Percentiles rank a stretch among this genome's conserved stretches.
Evolutionary conservation across 2,797 vertebrate species (phyloP).

Genomic region (Yasuhikotakia modesta): DNA sequence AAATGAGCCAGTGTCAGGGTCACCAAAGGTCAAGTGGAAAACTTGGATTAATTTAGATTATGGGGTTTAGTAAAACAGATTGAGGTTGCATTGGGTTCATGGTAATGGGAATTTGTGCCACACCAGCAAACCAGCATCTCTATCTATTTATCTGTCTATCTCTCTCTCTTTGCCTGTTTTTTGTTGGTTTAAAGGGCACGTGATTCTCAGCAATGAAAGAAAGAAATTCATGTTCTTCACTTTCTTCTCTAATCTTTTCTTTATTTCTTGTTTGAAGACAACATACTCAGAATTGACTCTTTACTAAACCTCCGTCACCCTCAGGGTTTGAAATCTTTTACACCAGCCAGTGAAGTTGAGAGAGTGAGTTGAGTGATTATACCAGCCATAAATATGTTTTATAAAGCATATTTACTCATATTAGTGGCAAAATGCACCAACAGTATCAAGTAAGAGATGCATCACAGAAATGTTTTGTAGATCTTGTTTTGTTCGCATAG

Average conservation of each 20-base stretch:
- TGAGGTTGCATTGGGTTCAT: background rate
- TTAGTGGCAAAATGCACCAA: too few species aligned
- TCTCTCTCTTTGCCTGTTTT: background rate
- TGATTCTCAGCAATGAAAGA: background rate
- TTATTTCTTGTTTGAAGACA: background rate
- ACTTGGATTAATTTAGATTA: background rate
- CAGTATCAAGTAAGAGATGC: too few species aligned
- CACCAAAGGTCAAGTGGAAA: slow-evolving; percentile 16
- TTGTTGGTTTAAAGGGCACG: too few species aligned
- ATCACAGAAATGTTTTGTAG: too few species aligned
- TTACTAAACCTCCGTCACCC: background rate
- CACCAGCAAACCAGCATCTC: background rate
- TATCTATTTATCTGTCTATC: background rate
- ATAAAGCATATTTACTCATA: too few species aligned
- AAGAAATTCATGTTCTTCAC: background rate
- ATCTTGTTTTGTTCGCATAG: too few species aligned
- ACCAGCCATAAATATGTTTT: background rate
- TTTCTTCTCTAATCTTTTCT: background rate
- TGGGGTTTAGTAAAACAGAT: slow-evolving; percentile 18
- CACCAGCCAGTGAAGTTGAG: background rate
- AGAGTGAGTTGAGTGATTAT: background rate
- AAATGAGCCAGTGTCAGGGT: slow-evolving; percentile 13
- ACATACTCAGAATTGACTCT: background rate
- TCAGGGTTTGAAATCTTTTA: background rate
- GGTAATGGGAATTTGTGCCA: background rate